Percentiles rank a stretch among this genome's conserved stretches.
Conservation (phyloP, 2,113 vertebrate species). For the Canis aureus region DNA sequence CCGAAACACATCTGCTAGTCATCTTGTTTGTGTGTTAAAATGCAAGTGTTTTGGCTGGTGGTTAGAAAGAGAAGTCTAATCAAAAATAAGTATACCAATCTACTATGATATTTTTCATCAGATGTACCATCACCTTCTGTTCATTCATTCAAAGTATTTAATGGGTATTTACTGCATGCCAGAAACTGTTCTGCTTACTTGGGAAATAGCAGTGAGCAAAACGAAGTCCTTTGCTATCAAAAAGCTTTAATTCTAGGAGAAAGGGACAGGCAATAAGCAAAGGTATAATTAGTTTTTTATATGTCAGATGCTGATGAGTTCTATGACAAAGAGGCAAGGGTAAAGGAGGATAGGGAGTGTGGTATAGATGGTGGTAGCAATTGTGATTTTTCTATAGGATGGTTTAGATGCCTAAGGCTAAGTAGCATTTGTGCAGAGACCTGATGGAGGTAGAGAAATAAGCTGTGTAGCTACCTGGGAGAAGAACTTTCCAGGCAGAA, state of each 20-base stretch:
- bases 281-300: not conserved
- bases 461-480: not conserved
- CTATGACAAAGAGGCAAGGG: not conserved
- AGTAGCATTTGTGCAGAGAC: not conserved
- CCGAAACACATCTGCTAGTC: constrained; percentile 62
- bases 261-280: not conserved
- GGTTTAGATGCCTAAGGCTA: not conserved
- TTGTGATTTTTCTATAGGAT: not conserved
- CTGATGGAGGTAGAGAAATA: not conserved
- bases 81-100: not conserved
- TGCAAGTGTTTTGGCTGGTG: not conserved
- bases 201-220: constrained; percentile 18
- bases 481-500: constrained; percentile 14
- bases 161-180: not conserved
- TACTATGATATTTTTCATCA: constrained; percentile 8
- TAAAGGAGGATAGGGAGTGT: not conserved
- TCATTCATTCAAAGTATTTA: not conserved
- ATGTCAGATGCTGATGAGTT: not conserved
- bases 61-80: constrained; percentile 20
- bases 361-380: not conserved
- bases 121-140: not conserved
- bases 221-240: not conserved
- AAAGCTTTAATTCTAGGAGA: not conserved
- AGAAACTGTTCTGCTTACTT: not conserved
- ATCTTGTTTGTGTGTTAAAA: constrained; percentile 67